phyloP scores from a whole-genome alignment of 2,888 invertebrate species.

The Opisthograptis luteolata region DNA sequence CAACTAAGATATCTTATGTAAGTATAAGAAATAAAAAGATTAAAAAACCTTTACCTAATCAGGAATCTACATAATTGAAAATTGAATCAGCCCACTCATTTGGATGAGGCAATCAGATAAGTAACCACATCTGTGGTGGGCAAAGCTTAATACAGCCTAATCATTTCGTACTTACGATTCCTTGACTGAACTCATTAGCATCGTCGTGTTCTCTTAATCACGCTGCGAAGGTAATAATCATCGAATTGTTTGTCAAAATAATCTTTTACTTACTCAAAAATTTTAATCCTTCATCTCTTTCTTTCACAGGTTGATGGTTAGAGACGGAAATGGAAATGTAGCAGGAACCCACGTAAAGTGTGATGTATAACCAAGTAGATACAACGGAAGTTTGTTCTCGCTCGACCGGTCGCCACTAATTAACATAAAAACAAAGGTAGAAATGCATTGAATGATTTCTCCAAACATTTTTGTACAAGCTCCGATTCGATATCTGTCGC shows the following conservation, averaged over 20 bases:
- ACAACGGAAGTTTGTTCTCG: slow-evolving; percentile 72
- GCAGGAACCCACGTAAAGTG: slow-evolving; percentile 55
- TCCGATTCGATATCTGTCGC: slow-evolving; percentile 74
- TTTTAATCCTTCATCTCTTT: slow-evolving; percentile 39
- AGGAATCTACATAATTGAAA: slow-evolving; percentile 26
- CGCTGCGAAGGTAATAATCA: slow-evolving; percentile 43
- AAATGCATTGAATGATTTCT: slow-evolving; percentile 78
- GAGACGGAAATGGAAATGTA: slow-evolving; percentile 38
- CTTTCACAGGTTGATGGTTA: slow-evolving; percentile 20
- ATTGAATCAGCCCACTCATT: slow-evolving; percentile 28
- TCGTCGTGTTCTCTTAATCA: slow-evolving; percentile 48
- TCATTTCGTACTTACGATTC: slow-evolving; percentile 39
- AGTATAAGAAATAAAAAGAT: slow-evolving; percentile 8
- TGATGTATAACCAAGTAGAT: slow-evolving; percentile 59
- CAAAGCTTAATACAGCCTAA: slow-evolving; percentile 39
- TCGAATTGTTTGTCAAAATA: slow-evolving; percentile 57
- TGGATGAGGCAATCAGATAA: slow-evolving; percentile 24
- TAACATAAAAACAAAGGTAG: slow-evolving; percentile 81
- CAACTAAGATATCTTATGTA: background rate
- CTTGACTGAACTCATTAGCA: slow-evolving; percentile 45
- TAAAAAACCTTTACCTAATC: slow-evolving; percentile 15
- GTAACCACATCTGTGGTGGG: slow-evolving; percentile 39
- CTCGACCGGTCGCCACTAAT: slow-evolving; percentile 68
- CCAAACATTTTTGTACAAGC: slow-evolving; percentile 62
- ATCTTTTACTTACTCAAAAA: slow-evolving; percentile 50